phyloP scores from a whole-genome alignment of 2,797 vertebrate genomes.

The Philypnodon macrostomus region DNA sequence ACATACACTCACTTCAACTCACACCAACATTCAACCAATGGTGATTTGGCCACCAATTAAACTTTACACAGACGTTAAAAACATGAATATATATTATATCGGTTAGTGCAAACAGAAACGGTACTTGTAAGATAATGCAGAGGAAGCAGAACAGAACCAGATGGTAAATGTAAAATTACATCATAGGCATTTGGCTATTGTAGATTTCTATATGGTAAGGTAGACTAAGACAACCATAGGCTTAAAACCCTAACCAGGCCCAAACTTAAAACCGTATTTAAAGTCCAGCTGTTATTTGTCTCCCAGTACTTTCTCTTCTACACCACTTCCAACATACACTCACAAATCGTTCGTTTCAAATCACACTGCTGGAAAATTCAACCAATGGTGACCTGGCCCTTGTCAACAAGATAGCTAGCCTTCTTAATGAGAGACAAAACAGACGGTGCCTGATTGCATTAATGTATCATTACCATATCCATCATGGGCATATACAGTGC shows the following conservation, averaged over 20 bases:
- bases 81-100: no score
- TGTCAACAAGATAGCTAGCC: conserved; percentile 68
- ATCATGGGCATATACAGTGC: conserved; percentile 62
- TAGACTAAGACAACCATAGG: conserved; percentile 48
- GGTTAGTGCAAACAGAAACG: no score
- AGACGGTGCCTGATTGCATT: conserved; percentile 70
- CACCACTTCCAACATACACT: conserved; percentile 27
- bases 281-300: conserved; percentile 58
- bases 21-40: no score
- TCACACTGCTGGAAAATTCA: conserved; percentile 50
- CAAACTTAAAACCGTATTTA: conserved; percentile 35
- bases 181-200: no score
- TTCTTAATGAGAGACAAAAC: conserved; percentile 72
- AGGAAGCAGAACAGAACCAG: no score
- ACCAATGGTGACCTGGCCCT: conserved; percentile 63
- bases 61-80: no score
- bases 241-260: conserved; percentile 26
- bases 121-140: no score
- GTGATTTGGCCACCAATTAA: no score
- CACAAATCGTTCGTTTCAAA: conserved; percentile 43
- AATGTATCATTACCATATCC: conserved; percentile 72
- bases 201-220: no score
- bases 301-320: conserved; percentile 22
- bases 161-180: no score
- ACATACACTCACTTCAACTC: no score